Conservation (phyloP, 2,797 vertebrate species). For the Mormyrops attenuatus region DNA sequence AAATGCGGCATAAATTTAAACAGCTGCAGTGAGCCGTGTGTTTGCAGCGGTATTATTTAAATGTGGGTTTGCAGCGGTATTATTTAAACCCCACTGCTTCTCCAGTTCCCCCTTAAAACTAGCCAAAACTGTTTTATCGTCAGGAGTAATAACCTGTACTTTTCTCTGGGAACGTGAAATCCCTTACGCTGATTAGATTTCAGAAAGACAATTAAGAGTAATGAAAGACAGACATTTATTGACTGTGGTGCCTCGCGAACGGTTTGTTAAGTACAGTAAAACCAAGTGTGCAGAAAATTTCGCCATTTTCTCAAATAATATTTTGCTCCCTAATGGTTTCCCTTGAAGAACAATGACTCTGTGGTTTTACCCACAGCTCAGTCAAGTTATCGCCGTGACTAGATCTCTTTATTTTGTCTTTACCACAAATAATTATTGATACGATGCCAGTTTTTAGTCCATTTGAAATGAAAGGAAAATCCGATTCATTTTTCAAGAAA, state of each 20-base stretch:
- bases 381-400: constrained; percentile 21
- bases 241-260: not conserved
- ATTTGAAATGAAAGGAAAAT: not conserved
- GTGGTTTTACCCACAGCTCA: constrained; percentile 31
- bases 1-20: not conserved
- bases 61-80: not conserved
- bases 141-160: not conserved
- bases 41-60: not conserved
- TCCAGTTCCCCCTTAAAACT: not conserved
- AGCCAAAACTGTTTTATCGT: not conserved
- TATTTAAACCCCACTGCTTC: not conserved
- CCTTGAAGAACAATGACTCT: constrained; percentile 25
- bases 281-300: not conserved
- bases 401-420: not conserved
- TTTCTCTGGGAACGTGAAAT: not conserved
- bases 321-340: constrained; percentile 21
- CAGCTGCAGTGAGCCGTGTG: not conserved
- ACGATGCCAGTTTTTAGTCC: not conserved
- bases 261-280: not conserved
- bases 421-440: not conserved
- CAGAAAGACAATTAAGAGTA: constrained; percentile 4
- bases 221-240: not conserved
- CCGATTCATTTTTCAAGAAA: not conserved
- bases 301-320: not conserved
- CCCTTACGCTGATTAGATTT: not conserved